phyloP scores from a whole-genome alignment of 1,140 invertebrate species.

The Drosophila sturtevanti region DNA sequence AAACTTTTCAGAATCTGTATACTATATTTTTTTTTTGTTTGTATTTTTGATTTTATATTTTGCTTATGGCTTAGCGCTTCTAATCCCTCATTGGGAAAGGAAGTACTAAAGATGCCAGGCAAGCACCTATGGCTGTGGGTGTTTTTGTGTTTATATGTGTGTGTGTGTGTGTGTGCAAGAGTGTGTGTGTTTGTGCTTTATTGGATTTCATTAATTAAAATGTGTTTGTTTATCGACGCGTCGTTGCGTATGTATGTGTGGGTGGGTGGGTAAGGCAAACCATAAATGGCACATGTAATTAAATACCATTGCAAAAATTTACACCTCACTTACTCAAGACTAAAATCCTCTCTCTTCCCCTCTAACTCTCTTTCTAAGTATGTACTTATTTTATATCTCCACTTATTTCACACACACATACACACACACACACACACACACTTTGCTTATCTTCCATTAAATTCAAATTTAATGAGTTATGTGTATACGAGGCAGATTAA shows the following conservation, averaged over 20 bases:
- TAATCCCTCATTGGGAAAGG: conserved; percentile 41
- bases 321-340: conserved; percentile 55
- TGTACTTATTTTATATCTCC: neutral
- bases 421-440: neutral
- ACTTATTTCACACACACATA: neutral
- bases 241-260: conserved; percentile 32
- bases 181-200: conserved; percentile 44
- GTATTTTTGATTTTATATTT: conserved; percentile 9
- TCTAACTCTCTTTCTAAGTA: neutral
- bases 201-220: conserved; percentile 76
- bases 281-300: conserved; percentile 58
- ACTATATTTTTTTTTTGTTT: conserved; percentile 13
- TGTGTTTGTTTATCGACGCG: conserved; percentile 59
- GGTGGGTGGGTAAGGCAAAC: conserved; percentile 11
- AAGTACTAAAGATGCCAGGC: neutral
- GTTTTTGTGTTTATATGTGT: conserved; percentile 3
- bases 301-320: conserved; percentile 71
- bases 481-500: conserved; percentile 28
- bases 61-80: conserved; percentile 46
- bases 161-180: conserved; percentile 14
- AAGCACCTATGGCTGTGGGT: conserved; percentile 12
- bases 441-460: neutral
- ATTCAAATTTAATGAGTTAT: conserved; percentile 74
- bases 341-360: neutral
- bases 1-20: neutral